These are phyloP conservation scores for Struthidea cinerea DNA, from an alignment of 2,113 vertebrate species.

Conservation along the genomic window DNA sequence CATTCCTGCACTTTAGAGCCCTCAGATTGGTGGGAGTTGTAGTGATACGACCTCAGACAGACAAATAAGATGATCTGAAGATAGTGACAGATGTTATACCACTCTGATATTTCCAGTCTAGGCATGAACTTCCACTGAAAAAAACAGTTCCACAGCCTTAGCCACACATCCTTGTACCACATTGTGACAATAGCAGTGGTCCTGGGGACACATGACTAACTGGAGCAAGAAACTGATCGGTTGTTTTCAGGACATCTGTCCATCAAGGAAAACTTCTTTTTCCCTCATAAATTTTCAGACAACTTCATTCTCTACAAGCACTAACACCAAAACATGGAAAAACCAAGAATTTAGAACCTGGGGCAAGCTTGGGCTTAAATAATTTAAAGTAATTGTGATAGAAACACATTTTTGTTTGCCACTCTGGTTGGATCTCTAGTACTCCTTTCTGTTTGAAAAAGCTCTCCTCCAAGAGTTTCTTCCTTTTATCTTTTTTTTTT, in stretches of 20 bases:
- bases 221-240: neutral
- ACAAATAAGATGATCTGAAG: neutral
- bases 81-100: neutral
- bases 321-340: neutral
- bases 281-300: neutral
- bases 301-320: neutral
- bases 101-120: neutral
- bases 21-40: neutral
- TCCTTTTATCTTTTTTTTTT: neutral
- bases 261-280: neutral
- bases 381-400: neutral
- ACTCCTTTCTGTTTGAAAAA: neutral
- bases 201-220: neutral
- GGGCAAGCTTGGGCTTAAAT: neutral
- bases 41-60: neutral
- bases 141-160: neutral
- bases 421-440: neutral
- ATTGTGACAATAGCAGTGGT: neutral
- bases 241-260: neutral
- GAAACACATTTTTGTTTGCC: neutral
- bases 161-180: accelerated
- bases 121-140: neutral
- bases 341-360: neutral
- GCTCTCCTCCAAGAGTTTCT: neutral
- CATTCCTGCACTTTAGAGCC: neutral